These are phyloP conservation scores for Drosophila fuyamai DNA, from an alignment of 1,140 invertebrate species.

Conservation along the genomic window DNA sequence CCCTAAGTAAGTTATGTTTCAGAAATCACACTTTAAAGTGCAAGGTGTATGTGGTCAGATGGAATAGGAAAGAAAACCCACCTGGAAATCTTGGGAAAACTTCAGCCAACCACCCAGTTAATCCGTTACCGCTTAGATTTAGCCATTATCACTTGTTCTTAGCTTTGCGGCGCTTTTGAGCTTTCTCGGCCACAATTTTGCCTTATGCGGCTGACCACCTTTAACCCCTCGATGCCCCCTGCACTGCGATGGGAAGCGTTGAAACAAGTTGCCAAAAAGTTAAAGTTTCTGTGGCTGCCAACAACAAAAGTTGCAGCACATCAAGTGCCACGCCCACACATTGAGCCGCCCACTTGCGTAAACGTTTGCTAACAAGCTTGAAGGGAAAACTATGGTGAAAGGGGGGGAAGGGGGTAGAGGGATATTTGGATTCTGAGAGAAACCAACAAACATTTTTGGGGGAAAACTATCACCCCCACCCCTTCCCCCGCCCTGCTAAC, in stretches of 20 bases:
- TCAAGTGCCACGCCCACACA: conserved; percentile 46
- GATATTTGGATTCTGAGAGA: conserved; percentile 10
- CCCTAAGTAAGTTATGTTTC: too few species aligned
- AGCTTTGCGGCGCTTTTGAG: conserved; percentile 59
- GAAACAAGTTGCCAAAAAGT: conserved; percentile 70
- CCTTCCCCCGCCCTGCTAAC: conserved; percentile 20
- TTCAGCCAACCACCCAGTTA: conserved; percentile 1
- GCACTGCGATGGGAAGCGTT: conserved; percentile 16
- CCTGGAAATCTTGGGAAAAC: not conserved
- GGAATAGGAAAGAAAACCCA: too few species aligned
- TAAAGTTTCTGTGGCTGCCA: conserved; percentile 72
- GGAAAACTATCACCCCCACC: not conserved
- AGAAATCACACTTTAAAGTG: too few species aligned
- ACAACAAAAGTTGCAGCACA: conserved; percentile 49
- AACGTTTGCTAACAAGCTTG: conserved; percentile 55
- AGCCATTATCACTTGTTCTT: conserved; percentile 55
- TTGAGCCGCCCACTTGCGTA: conserved; percentile 30
- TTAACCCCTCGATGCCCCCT: conserved; percentile 1
- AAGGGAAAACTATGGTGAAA: not conserved
- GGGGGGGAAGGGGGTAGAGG: not conserved
- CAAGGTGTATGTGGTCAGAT: too few species aligned
- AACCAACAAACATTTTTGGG: conserved; percentile 45
- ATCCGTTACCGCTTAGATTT: conserved; percentile 29
- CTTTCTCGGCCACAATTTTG: conserved; percentile 66
- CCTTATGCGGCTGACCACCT: conserved; percentile 57